Evolutionary conservation across 1,140 invertebrate genomes (phyloP).

Genomic region (Chymomyza costata): DNA sequence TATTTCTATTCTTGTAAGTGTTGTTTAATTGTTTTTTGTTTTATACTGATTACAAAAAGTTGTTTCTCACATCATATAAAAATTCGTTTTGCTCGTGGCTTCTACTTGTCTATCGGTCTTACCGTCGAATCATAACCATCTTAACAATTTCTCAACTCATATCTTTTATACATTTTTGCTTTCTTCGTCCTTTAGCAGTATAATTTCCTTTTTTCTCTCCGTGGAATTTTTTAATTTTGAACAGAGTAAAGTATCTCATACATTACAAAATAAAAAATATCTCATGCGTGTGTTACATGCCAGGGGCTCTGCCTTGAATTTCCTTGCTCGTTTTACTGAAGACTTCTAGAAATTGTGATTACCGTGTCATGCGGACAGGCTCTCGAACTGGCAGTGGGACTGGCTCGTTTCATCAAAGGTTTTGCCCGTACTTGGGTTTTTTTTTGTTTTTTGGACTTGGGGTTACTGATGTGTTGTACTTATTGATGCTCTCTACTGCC

Average conservation of each 20-base stretch:
- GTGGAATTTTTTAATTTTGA: conserved; percentile 64
- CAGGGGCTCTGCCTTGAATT: conserved; percentile 8
- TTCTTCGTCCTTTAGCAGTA: conserved; percentile 38
- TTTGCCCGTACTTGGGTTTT: conserved; percentile 23
- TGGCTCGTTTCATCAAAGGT: conserved; percentile 55
- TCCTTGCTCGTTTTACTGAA: conserved; percentile 1
- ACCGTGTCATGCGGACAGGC: not conserved
- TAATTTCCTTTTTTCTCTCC: conserved; percentile 45
- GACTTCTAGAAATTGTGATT: too few species aligned
- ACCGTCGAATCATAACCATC: conserved; percentile 67
- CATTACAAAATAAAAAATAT: conserved; percentile 39
- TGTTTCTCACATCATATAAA: not conserved
- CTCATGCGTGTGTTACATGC: conserved; percentile 41
- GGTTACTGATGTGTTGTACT: conserved; percentile 3
- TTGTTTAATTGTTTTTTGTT: not conserved
- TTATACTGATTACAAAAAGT: conserved; percentile 27
- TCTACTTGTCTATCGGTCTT: conserved; percentile 30
- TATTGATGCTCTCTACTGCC: conserved; percentile 17
- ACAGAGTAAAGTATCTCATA: conserved; percentile 53
- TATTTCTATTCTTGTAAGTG: not conserved
- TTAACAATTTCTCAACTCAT: conserved; percentile 67
- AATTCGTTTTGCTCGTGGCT: not conserved
- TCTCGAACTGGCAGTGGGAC: conserved; percentile 11
- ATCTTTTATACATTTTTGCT: conserved; percentile 62
- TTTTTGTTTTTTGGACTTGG: too few species aligned